Evolutionary conservation across 2,797 vertebrate genomes (phyloP), one percentile per base, ranked within the genome.

Genomic region (Brotula barbata): DNA sequence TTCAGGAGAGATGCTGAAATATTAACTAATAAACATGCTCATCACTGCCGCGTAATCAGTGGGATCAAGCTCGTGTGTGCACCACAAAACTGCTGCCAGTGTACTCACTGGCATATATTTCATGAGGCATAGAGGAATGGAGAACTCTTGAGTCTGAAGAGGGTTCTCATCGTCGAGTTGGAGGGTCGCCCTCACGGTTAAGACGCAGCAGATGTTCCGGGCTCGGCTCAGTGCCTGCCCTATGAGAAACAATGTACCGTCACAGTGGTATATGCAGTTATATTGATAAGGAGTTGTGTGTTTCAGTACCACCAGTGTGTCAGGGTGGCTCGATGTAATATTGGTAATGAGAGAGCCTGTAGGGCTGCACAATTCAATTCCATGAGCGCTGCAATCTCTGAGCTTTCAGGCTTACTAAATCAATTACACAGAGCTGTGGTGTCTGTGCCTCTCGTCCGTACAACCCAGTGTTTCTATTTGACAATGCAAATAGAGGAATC

Each of bases 341-440:
- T 79, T 80, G 71, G 83, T 79, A 71, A 68, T 85, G 80, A 86
- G 78, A 78, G 80, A 58, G 73, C 82, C 85, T 82, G 78, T 59
- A 77, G 79, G 75, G 84, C 65, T 48, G 68, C 77, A 72, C 37
- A 68, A 78, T 85, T 81, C 85, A 84, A 75, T 87, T 83, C 79
- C 73, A 68, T 80, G 71, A 70, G 81, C 47, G 17, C 64, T 53
- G 74, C 77, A 85, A 84, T 89, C 84, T 85, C 63, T 17, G 71
- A 81, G 84, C 82, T 81, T 77, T 85, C 83, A 83, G 85, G 78
- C 86, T 85, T 79, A 77, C 86, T 77, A 85, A 90, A 90, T 90
- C 87, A 90, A 91, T 91, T 88, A 92, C 82, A 85, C 81, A 81
- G 81, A 77, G 66, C 73, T 84, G 80, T 77, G 76, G 75, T 83